A percentile compares a stretch with the other conserved stretches of the same genome.
These are phyloP conservation scores for Brachyhypopomus occidentalis DNA, from an alignment of 2,113 vertebrate genomes.

Conservation along the genomic window DNA sequence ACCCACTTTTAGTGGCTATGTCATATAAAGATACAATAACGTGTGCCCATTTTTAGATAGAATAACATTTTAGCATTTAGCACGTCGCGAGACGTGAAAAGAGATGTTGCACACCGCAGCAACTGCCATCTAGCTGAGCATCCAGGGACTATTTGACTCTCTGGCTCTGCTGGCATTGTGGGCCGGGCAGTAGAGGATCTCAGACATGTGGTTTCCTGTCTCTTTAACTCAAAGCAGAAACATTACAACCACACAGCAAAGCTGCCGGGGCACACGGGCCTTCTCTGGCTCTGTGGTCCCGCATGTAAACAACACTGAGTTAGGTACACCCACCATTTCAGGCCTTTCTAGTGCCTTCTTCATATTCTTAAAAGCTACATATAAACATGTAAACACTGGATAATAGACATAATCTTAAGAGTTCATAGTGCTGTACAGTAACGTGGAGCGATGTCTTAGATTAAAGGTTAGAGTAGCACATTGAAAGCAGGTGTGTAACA, in stretches of 20 bases:
- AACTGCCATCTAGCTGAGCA: constrained; percentile 9
- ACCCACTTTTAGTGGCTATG: not conserved
- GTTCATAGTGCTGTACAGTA: not conserved
- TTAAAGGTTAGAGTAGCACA: not conserved
- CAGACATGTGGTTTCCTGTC: constrained; percentile 97
- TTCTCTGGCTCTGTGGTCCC: constrained; percentile 32
- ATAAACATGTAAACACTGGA: not conserved
- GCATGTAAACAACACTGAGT: constrained; percentile 23
- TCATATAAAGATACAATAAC: not conserved
- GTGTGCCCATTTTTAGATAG: not conserved
- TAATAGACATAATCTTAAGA: not conserved
- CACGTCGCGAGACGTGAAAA: not conserved
- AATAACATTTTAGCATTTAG: constrained; percentile 17
- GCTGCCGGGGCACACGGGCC: constrained; percentile 54
- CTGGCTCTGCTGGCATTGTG: constrained; percentile 39
- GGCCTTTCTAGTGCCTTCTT: constrained; percentile 2
- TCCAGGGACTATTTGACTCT: constrained; percentile 17
- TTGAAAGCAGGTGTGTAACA: constrained; percentile 29
- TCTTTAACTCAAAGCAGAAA: constrained; percentile 87
- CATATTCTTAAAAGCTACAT: not conserved
- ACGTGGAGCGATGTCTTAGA: not conserved
- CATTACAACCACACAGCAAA: constrained; percentile 78
- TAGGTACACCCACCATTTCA: constrained; percentile 10
- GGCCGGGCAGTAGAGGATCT: constrained; percentile 72
- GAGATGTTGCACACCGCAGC: not conserved